phyloP scores from a whole-genome alignment of 2,797 vertebrate genomes.

The Hapalemur alaotrensis region DNA sequence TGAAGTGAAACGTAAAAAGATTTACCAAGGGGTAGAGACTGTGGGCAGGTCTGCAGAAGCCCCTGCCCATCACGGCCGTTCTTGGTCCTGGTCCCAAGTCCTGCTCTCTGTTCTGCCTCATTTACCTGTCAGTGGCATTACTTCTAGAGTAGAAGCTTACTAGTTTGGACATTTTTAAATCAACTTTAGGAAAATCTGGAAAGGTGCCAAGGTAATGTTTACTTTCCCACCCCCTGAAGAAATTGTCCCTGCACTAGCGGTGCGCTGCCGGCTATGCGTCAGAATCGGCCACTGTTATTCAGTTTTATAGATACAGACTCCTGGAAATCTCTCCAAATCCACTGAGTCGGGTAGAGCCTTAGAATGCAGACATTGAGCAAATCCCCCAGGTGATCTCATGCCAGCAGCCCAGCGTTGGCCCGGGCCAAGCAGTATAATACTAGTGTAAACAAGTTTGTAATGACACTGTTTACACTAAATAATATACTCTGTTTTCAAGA shows the following conservation, averaged over 20 bases:
- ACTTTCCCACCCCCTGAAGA: background rate
- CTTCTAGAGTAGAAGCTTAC: background rate
- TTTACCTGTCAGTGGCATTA: background rate
- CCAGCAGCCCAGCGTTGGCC: background rate
- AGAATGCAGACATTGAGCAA: background rate
- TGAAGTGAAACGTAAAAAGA: background rate
- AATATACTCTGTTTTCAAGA: background rate
- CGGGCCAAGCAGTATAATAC: background rate
- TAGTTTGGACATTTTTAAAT: background rate
- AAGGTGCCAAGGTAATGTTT: background rate
- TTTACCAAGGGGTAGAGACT: background rate
- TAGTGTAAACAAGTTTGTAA: background rate
- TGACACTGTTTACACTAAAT: background rate
- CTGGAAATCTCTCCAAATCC: background rate
- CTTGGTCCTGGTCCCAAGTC: background rate
- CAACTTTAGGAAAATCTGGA: background rate
- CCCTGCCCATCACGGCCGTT: background rate
- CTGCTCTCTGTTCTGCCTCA: background rate
- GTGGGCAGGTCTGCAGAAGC: background rate
- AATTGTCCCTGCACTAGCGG: background rate
- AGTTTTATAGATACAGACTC: background rate
- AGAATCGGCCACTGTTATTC: background rate
- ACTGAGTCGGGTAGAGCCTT: background rate
- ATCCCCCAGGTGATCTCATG: background rate
- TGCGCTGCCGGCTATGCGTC: accelerated